A percentile compares a stretch with the other conserved stretches of the same genome.
Conservation (phyloP, 2,113 vertebrate genomes). For the Hippocampus guttulatus region DNA sequence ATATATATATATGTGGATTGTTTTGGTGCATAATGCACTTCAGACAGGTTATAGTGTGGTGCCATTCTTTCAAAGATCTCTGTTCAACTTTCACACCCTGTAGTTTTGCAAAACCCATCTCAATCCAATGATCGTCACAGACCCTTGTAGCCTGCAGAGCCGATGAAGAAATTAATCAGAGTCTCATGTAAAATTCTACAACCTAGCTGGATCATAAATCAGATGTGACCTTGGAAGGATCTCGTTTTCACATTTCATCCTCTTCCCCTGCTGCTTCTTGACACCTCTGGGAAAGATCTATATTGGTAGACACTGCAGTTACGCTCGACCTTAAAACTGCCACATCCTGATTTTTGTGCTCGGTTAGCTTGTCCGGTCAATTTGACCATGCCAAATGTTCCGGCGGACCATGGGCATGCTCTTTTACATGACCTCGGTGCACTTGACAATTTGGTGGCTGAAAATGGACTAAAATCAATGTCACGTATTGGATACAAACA, state of each 20-base stretch:
- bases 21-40: not conserved
- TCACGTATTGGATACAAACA: not conserved
- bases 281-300: not conserved
- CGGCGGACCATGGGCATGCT: no score
- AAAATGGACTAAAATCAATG: not conserved
- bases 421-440: no score
- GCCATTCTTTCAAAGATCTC: not conserved
- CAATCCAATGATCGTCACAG: not conserved
- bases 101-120: not conserved
- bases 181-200: slow-evolving; percentile 8
- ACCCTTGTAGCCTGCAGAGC: not conserved
- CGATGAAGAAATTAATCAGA: slow-evolving; percentile 5
- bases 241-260: not conserved
- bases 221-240: not conserved
- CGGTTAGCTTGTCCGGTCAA: no score
- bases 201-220: slow-evolving; percentile 3
- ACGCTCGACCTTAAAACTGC: no score
- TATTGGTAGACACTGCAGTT: no score
- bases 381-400: no score
- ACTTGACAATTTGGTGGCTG: no score
- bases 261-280: not conserved
- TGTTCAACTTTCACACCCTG: not conserved
- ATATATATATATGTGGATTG: not conserved
- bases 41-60: not conserved
- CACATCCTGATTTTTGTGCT: no score